Conservation (phyloP, 2,888 invertebrate genomes). For the Drosophila aldrichi region DNA sequence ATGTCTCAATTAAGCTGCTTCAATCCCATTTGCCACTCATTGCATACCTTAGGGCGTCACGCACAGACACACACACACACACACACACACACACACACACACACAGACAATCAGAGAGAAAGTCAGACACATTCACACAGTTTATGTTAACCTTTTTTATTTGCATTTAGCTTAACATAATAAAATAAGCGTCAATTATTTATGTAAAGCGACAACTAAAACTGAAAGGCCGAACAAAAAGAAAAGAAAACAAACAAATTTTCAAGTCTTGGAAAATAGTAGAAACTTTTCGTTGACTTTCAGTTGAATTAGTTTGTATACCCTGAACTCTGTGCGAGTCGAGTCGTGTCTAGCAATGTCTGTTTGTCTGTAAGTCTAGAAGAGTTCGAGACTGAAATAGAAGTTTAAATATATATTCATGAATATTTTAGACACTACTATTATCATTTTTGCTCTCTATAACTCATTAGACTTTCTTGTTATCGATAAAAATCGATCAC, state of each 20-base stretch:
- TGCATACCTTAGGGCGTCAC: conserved; percentile 51
- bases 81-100: not conserved
- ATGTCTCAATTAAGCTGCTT: conserved; percentile 66
- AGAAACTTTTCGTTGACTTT: not conserved
- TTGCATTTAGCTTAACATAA: conserved; percentile 27
- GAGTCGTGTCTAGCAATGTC: not conserved
- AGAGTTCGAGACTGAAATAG: not conserved
- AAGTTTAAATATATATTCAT: not conserved
- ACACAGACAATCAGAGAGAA: not conserved
- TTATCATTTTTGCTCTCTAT: not conserved
- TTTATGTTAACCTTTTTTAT: conserved; percentile 26
- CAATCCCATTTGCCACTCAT: conserved; percentile 31
- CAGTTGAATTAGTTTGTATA: not conserved
- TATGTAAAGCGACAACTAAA: conserved; percentile 8
- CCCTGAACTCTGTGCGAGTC: not conserved
- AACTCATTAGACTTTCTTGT: too few species aligned
- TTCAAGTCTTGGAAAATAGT: not conserved
- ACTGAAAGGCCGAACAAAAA: not conserved
- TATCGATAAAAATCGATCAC: not conserved
- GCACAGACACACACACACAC: conserved; percentile 8
- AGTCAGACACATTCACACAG: not conserved
- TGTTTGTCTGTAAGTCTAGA: not conserved
- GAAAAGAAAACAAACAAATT: not conserved
- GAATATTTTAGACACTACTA: not conserved
- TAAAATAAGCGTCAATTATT: conserved; percentile 63